Evolutionary conservation across 2,797 vertebrate species (phyloP), one percentile per base, ranked within the genome.

Genomic region (Nyctalus aviator): DNA sequence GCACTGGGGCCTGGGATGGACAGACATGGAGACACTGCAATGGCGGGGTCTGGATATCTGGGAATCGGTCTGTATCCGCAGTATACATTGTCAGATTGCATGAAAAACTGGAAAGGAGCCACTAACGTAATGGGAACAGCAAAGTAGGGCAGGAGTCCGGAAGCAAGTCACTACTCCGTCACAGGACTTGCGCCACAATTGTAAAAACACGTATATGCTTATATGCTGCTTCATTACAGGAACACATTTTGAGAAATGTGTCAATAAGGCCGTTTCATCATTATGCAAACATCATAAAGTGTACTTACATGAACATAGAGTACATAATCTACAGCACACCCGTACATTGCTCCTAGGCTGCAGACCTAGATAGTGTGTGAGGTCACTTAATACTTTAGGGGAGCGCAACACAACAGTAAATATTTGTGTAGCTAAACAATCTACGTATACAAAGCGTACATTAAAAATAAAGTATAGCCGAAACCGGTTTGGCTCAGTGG

Each of bases 21-120:
- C 17, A 57, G 20, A 62, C 3, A 32, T 10, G 10, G 48, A 25
- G 23, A 44, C 85, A 25, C 8, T 32, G 57, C 53, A 81, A 11
- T 30, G 8, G 14, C 3, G 5, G 5, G 6, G 6, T 11, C 25
- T 46, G 6, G 62, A 66, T 59, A 30, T 18, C 21, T 37, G 11
- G 9, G 2, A 88, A 2, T 0, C 55, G 27, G 13, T 2, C 21
- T 59, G 18, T 1, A 41, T 9, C 3, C 14, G 13, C n/a, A n/a
- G 2, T n/a, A 13, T 6, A 57, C 1, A 57, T 5, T 35, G 8
- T 53, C 44, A 91, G 32, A 44, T 20, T 53, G n/a, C 18, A 30
- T 62, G 37, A 64, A 64, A 64, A 59, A 21, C 21, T 12, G 50
- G 14, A 76, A 93, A 66, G 5, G 1, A 86, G 12, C 10, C 41